Percentiles rank a stretch among this genome's conserved stretches.
Evolutionary conservation across 2,797 vertebrate genomes (phyloP).

Genomic region (Muscicapa striata): DNA sequence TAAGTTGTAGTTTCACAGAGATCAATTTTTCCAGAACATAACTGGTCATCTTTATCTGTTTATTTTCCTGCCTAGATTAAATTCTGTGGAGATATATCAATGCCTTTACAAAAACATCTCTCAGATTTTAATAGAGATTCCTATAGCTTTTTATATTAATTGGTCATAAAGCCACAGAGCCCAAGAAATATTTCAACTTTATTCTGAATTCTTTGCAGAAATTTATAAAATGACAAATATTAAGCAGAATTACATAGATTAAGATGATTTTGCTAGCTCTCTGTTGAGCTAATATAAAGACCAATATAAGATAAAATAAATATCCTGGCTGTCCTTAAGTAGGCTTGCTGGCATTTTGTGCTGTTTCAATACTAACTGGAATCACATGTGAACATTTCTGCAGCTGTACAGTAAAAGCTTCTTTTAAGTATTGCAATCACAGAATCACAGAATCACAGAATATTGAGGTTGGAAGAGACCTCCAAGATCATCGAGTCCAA

Average conservation of each 20-base stretch:
- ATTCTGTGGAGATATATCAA: not conserved
- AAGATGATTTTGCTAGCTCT: not conserved
- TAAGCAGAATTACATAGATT: not conserved
- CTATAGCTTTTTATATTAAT: not conserved
- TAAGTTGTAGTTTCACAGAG: not conserved
- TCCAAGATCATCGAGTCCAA: no score
- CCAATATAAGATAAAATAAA: not conserved
- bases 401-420: not conserved
- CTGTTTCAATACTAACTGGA: not conserved
- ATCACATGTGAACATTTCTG: not conserved
- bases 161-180: not conserved
- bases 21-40: not conserved
- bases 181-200: not conserved
- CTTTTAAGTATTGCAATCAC: not conserved
- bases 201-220: not conserved
- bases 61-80: not conserved
- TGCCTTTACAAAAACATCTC: not conserved
- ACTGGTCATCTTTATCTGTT: not conserved
- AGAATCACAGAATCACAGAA: no score
- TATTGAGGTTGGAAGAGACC: no score
- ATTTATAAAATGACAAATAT: not conserved
- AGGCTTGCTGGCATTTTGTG: constrained; percentile 14
- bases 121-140: not conserved
- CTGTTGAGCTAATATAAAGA: not conserved
- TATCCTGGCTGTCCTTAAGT: not conserved